Percentiles rank a stretch among this genome's conserved stretches.
Conservation (phyloP, 2,888 invertebrate genomes). For the Rhogogaster chlorosoma region DNA sequence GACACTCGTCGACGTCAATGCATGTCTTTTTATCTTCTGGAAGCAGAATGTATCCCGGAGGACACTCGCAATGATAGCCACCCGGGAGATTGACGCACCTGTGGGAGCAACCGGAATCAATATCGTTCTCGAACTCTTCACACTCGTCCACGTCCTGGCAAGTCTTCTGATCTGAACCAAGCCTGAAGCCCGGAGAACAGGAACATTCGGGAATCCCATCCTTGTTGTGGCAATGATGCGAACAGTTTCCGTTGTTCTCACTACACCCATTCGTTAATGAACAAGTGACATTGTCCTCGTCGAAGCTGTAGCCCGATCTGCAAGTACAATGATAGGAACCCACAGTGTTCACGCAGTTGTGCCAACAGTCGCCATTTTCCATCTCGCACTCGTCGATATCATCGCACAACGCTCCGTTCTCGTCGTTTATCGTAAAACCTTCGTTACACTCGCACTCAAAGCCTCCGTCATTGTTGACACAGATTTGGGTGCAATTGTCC, state of each 20-base stretch:
- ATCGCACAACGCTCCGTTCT: slow-evolving; percentile 75
- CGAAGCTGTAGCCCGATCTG: slow-evolving; percentile 72
- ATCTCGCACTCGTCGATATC: slow-evolving; percentile 77
- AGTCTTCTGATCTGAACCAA: slow-evolving; percentile 68
- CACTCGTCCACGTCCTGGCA: slow-evolving; percentile 76
- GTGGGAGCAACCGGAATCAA: slow-evolving; percentile 74
- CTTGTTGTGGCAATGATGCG: slow-evolving; percentile 78
- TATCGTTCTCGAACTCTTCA: slow-evolving; percentile 72
- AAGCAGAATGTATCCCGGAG: slow-evolving; percentile 76
- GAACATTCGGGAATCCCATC: slow-evolving; percentile 79
- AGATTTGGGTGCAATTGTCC: slow-evolving; percentile 77
- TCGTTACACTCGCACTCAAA: slow-evolving; percentile 69
- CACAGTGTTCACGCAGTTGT: slow-evolving; percentile 76
- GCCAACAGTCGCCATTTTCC: slow-evolving; percentile 80
- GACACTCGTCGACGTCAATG: slow-evolving; percentile 77
- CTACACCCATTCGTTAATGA: slow-evolving; percentile 69
- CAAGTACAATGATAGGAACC: slow-evolving; percentile 79
- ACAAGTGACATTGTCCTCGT: slow-evolving; percentile 66
- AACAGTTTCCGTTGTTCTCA: slow-evolving; percentile 75
- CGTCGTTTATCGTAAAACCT: slow-evolving; percentile 67
- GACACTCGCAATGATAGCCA: slow-evolving; percentile 80
- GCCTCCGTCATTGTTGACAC: slow-evolving; percentile 76
- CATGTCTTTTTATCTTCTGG: slow-evolving; percentile 77
- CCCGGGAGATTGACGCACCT: slow-evolving; percentile 80
- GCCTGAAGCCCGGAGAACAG: slow-evolving; percentile 79